Conservation (phyloP, 2,113 vertebrate species). For the Megaceryle torquata region DNA sequence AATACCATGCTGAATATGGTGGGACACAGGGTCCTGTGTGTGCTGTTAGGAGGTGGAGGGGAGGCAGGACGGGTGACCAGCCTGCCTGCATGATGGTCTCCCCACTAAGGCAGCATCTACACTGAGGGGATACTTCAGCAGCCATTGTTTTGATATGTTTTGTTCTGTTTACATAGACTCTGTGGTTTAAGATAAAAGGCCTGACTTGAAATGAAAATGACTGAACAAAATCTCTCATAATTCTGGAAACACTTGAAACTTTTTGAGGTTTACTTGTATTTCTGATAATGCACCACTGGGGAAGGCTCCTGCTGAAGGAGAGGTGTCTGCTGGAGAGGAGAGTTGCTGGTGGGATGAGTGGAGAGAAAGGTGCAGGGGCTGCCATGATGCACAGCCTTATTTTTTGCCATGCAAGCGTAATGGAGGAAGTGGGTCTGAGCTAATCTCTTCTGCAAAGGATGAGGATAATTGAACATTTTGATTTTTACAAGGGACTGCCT, state of each 20-base stretch:
- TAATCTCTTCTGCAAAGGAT: not conserved
- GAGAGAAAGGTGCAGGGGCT: not conserved
- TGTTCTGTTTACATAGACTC: not conserved
- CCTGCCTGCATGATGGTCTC: accelerated
- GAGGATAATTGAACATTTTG: not conserved
- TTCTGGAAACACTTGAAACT: not conserved
- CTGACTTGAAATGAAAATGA: not conserved
- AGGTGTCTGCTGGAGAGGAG: not conserved
- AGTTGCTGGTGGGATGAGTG: not conserved
- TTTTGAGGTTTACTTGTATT: not conserved
- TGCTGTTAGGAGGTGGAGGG: not conserved
- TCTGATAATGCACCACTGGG: accelerated
- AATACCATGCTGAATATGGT: accelerated
- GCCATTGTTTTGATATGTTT: not conserved
- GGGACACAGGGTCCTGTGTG: accelerated
- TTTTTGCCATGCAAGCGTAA: not conserved
- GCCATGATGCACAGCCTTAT: accelerated
- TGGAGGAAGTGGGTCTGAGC: not conserved
- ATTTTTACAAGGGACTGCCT: not conserved
- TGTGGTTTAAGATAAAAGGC: not conserved
- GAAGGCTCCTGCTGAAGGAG: not conserved
- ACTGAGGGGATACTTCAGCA: not conserved
- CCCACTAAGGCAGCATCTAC: not conserved
- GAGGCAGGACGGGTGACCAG: too few relatives aligned
- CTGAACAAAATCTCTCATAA: not conserved